phyloP scores from a whole-genome alignment of 2,113 vertebrate genomes.

The Emberiza fucata region DNA sequence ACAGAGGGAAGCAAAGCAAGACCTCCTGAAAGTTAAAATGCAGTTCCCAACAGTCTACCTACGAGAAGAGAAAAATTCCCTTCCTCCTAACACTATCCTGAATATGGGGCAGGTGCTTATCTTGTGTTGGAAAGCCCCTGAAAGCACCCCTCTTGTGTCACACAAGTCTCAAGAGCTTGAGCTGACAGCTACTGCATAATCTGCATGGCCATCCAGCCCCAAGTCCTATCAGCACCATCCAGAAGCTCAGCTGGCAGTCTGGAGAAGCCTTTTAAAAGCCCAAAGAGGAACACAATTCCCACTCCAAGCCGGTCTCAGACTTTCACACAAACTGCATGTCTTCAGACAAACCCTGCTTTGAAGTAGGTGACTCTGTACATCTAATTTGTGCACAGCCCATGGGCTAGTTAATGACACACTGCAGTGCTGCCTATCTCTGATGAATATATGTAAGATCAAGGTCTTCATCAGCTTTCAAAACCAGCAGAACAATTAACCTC shows the following conservation, averaged over 20 bases:
- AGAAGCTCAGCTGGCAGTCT: neutral
- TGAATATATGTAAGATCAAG: neutral
- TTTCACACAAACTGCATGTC: neutral
- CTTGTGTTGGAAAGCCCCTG: neutral
- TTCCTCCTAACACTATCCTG: neutral
- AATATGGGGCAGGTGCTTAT: neutral
- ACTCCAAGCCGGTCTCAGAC: neutral
- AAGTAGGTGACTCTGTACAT: neutral
- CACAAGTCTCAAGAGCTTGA: neutral
- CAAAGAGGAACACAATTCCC: neutral
- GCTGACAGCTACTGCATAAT: conserved; percentile 26
- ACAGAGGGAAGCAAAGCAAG: neutral
- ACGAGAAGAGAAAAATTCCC: neutral
- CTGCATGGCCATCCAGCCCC: neutral
- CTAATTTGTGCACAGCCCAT: neutral
- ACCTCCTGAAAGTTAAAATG: neutral
- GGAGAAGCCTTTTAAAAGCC: neutral
- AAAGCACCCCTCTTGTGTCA: neutral
- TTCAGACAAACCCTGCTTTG: conserved; percentile 2
- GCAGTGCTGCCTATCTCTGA: neutral
- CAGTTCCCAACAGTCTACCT: neutral
- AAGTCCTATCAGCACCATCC: conserved; percentile 26
- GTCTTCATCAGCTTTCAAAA: neutral
- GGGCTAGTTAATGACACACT: neutral
- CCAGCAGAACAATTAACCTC: neutral